Evolutionary conservation across 2,888 invertebrate species (phyloP).

Genomic region (Lagria hirta): DNA sequence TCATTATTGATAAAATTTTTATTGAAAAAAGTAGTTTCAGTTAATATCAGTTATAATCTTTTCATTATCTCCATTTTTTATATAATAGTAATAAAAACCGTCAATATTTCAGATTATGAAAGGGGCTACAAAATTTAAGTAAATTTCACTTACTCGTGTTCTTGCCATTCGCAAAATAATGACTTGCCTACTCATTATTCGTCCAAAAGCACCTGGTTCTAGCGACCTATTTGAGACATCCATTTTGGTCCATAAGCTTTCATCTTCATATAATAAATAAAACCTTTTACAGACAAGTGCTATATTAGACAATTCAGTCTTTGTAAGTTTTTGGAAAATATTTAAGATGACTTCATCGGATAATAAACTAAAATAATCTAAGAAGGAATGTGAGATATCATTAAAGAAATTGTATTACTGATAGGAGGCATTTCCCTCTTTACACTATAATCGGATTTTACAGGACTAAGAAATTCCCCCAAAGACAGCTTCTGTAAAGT

Average conservation of each 20-base stretch:
- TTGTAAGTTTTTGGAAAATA: conserved; percentile 82
- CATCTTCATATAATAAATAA: conserved; percentile 77
- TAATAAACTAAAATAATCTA: conserved; percentile 70
- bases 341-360: conserved; percentile 86
- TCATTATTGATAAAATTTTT: no score
- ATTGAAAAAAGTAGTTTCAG: no score
- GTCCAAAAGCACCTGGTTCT: conserved; percentile 68
- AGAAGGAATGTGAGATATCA: no score
- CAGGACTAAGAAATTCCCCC: conserved; percentile 45
- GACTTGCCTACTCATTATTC: conserved; percentile 76
- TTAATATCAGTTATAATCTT: no score
- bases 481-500: conserved; percentile 42
- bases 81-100: no score
- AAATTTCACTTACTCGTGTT: conserved; percentile 69
- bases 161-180: conserved; percentile 76
- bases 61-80: no score
- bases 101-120: no score
- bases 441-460: no score
- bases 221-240: conserved; percentile 76
- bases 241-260: conserved; percentile 81
- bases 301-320: conserved; percentile 69
- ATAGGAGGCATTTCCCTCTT: no score
- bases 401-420: conserved; percentile 33
- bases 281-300: conserved; percentile 78
- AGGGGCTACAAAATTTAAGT: no score